phyloP scores from a whole-genome alignment of 2,797 vertebrate genomes.

The Numenius phaeopus region DNA sequence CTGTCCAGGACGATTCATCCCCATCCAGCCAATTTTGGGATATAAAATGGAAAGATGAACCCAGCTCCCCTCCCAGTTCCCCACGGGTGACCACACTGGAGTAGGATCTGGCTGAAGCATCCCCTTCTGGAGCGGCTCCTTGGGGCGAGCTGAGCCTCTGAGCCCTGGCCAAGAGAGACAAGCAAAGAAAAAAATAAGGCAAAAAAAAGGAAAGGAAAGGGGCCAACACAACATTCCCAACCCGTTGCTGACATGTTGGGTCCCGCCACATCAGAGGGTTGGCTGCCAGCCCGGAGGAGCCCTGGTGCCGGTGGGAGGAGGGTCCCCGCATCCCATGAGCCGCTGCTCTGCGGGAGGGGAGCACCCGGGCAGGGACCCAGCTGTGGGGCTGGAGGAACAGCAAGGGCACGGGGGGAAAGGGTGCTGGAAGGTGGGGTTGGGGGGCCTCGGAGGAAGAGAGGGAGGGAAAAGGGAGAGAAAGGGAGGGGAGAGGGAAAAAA shows the following conservation, averaged over 20 bases:
- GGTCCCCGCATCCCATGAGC: background rate
- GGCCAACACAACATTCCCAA: background rate
- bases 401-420: too few species aligned
- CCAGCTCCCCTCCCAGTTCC: background rate
- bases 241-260: accelerated
- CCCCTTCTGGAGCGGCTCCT: background rate
- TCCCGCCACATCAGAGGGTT: background rate
- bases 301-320: background rate
- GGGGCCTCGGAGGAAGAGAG: background rate
- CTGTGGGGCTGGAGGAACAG: background rate
- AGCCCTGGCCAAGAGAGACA: background rate
- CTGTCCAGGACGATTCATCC: background rate
- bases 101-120: background rate
- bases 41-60: background rate
- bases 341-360: background rate
- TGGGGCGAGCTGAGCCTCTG: accelerated
- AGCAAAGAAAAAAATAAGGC: background rate
- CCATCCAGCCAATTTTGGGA: background rate
- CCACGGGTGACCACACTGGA: background rate
- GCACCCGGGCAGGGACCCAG: background rate
- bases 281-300: background rate
- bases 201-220: background rate
- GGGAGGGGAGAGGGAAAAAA: too few species aligned
- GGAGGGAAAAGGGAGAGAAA: too few species aligned
- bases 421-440: background rate